Evolutionary conservation across 2,113 vertebrate species (phyloP).

Genomic region (Dicaeum eximium): DNA sequence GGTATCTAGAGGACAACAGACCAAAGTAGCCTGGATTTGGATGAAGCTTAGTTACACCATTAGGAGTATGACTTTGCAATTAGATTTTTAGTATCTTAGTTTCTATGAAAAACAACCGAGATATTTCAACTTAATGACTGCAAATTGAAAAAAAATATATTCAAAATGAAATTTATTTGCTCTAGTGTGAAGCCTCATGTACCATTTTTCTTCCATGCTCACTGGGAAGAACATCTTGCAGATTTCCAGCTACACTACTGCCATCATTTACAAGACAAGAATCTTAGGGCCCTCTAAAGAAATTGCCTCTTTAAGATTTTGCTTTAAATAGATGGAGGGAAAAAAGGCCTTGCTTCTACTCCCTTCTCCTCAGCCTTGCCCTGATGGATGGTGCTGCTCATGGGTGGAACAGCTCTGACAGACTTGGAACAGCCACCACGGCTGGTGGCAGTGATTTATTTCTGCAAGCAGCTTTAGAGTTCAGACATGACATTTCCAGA

Average conservation of each 20-base stretch:
- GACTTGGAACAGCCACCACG: neutral
- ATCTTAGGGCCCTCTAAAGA: neutral
- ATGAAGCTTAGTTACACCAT: neutral
- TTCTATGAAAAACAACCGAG: neutral
- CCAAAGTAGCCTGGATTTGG: neutral
- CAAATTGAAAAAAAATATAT: neutral
- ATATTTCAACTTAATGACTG: neutral
- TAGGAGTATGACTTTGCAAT: neutral
- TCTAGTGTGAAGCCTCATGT: neutral
- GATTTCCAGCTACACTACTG: neutral
- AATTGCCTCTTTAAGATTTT: neutral
- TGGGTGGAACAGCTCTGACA: neutral
- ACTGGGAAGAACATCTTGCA: neutral
- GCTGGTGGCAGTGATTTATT: neutral
- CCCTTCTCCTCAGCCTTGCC: neutral
- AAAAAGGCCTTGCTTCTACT: neutral
- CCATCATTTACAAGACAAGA: neutral
- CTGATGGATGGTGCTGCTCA: neutral
- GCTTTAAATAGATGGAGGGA: neutral
- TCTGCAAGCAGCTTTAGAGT: neutral
- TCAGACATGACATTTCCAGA: neutral
- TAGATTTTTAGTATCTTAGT: neutral
- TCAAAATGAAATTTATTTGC: neutral
- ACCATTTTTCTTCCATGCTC: neutral
- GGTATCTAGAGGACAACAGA: neutral